Percentiles rank a stretch among this genome's conserved stretches.
These are phyloP conservation scores for Stramonita haemastoma DNA, from an alignment of 2,888 invertebrate genomes.

Conservation along the genomic window DNA sequence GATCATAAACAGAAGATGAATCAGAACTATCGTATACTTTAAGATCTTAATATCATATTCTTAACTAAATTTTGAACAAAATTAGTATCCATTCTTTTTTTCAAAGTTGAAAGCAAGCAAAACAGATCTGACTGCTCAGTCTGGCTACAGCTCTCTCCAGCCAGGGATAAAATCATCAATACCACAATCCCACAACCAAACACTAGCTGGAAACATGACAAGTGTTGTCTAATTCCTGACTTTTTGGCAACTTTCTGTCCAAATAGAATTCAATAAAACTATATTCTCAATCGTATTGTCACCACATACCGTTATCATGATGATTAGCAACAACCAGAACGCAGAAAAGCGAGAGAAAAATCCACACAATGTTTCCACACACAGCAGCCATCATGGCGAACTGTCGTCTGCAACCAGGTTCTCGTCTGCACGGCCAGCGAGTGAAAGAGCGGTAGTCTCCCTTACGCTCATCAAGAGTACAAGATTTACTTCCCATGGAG, in stretches of 20 bases:
- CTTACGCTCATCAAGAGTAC: not conserved
- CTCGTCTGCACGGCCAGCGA: not conserved
- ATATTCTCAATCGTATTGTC: no score
- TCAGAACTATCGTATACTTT: no score
- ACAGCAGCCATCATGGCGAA: constrained; percentile 30
- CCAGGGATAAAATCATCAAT: no score
- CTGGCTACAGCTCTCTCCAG: not conserved
- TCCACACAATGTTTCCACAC: not conserved
- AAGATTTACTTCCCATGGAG: not conserved
- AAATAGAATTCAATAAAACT: no score
- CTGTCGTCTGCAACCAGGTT: not conserved
- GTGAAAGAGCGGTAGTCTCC: not conserved
- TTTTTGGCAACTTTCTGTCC: no score
- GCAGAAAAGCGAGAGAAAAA: not conserved
- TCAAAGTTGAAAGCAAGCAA: not conserved
- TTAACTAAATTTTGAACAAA: no score
- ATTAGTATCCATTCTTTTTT: not conserved
- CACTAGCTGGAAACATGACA: no score
- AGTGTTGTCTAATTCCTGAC: no score
- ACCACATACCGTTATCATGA: not conserved
- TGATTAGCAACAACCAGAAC: not conserved
- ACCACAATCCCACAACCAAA: no score
- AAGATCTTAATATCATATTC: no score
- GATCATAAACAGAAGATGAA: no score
- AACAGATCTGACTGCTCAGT: not conserved